Percentiles rank a stretch among this genome's conserved stretches.
phyloP scores from a whole-genome alignment of 2,113 vertebrate species.

The Rana temporaria region DNA sequence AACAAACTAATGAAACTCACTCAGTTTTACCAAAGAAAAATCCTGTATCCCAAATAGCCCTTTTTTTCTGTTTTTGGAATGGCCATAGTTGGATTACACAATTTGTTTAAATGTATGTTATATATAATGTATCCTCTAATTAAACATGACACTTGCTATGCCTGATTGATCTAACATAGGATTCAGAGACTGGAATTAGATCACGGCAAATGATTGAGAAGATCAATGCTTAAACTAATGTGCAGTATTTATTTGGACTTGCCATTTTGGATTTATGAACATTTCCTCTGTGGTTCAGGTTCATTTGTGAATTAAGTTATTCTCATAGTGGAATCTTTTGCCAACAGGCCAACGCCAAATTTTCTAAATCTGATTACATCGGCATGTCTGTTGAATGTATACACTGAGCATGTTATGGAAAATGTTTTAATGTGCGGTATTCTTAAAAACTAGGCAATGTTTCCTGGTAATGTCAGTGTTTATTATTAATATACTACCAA shows the following conservation, averaged over 20 bases:
- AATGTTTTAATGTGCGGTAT: too few relatives aligned
- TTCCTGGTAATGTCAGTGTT: too few relatives aligned
- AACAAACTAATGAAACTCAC: neutral
- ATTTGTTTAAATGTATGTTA: slow-evolving; percentile 9
- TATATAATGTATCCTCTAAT: slow-evolving; percentile 32
- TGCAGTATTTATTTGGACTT: neutral
- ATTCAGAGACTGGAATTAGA: slow-evolving; percentile 28
- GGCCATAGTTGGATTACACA: neutral
- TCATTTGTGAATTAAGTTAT: too few relatives aligned
- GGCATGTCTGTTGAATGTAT: too few relatives aligned
- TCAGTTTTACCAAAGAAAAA: neutral
- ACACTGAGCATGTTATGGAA: too few relatives aligned
- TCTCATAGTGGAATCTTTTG: too few relatives aligned
- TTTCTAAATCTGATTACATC: too few relatives aligned
- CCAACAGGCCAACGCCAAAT: too few relatives aligned
- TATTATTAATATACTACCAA: too few relatives aligned
- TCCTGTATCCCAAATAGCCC: neutral
- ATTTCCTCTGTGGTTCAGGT: too few relatives aligned
- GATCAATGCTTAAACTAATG: slow-evolving; percentile 8
- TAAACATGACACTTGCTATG: slow-evolving; percentile 29
- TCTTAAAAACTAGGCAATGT: too few relatives aligned
- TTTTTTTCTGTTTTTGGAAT: neutral
- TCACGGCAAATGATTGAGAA: slow-evolving; percentile 9
- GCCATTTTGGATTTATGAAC: too few relatives aligned
- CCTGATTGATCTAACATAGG: neutral